Conservation (phyloP, 2,888 invertebrate genomes). For the Drosophila fungiperda region DNA sequence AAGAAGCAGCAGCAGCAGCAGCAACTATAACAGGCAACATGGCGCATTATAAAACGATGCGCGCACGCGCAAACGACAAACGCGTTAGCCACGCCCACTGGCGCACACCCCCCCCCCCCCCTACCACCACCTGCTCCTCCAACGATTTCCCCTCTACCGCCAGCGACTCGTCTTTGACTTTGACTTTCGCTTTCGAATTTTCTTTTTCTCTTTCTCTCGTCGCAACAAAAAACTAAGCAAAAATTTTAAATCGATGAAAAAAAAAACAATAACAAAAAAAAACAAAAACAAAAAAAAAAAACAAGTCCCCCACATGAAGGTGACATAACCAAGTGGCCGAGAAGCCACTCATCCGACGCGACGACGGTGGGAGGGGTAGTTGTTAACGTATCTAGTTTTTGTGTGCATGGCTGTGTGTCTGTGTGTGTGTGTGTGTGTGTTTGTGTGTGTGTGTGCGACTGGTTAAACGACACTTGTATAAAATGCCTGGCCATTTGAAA, state of each 20-base stretch:
- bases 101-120: neutral
- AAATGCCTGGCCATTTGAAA: slow-evolving; percentile 55
- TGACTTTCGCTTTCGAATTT: slow-evolving; percentile 82
- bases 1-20: slow-evolving; percentile 16
- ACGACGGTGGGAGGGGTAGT: neutral
- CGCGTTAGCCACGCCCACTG: slow-evolving; percentile 18
- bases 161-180: slow-evolving; percentile 69
- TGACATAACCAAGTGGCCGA: slow-evolving; percentile 78
- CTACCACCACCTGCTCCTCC: neutral
- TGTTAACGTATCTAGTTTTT: slow-evolving; percentile 59
- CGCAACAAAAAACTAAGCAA: slow-evolving; percentile 41
- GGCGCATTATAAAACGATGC: slow-evolving; percentile 70
- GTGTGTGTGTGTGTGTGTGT: neutral
- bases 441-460: slow-evolving; percentile 6
- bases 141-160: slow-evolving; percentile 16
- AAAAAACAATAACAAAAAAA: neutral
- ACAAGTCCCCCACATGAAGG: slow-evolving; percentile 53
- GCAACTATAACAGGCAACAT: slow-evolving; percentile 55
- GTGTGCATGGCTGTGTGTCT: neutral
- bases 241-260: slow-evolving; percentile 70
- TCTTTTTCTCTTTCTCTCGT: slow-evolving; percentile 61
- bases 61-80: slow-evolving; percentile 56
- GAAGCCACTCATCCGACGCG: slow-evolving; percentile 45
- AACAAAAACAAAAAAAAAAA: slow-evolving; percentile 13
- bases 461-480: slow-evolving; percentile 6